phyloP scores from a whole-genome alignment of 2,113 vertebrate species.

The Apteryx mantelli region DNA sequence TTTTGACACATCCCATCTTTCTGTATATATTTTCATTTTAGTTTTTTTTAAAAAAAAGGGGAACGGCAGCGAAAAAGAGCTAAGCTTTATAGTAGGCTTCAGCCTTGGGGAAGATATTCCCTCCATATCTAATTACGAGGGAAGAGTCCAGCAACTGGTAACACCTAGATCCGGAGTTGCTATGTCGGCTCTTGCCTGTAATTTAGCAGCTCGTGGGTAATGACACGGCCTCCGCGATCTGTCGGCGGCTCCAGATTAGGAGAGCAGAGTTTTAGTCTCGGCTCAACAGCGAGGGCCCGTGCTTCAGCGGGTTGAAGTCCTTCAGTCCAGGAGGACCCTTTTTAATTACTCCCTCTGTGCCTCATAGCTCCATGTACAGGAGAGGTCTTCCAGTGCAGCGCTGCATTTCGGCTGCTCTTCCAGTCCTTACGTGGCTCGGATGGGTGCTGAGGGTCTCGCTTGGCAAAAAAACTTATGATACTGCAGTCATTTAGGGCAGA shows the following conservation, averaged over 20 bases:
- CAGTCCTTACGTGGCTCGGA: not conserved
- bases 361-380: not conserved
- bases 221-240: conserved; percentile 43
- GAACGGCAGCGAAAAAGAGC: conserved; percentile 56
- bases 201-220: conserved; percentile 62
- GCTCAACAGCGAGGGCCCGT: conserved; percentile 53
- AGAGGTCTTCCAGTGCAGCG: not conserved
- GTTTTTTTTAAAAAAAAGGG: conserved; percentile 51
- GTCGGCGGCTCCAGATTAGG: conserved; percentile 51
- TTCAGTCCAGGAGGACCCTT: conserved; percentile 45
- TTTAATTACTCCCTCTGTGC: conserved; percentile 59
- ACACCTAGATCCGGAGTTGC: conserved; percentile 48
- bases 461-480: not conserved
- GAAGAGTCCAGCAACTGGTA: conserved; percentile 29
- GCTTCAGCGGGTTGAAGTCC: conserved; percentile 51
- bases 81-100: conserved; percentile 53
- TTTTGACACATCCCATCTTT: conserved; percentile 73
- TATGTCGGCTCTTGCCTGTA: conserved; percentile 39
- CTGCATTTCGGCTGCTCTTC: not conserved
- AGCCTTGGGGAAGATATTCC: conserved; percentile 57
- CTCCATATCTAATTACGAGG: conserved; percentile 56
- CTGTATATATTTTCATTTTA: conserved; percentile 55
- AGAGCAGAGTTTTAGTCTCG: conserved; percentile 48
- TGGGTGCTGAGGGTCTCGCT: not conserved
- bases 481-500: not conserved